phyloP scores from a whole-genome alignment of 2,797 vertebrate genomes.

The Cyprinodon diabolis region DNA sequence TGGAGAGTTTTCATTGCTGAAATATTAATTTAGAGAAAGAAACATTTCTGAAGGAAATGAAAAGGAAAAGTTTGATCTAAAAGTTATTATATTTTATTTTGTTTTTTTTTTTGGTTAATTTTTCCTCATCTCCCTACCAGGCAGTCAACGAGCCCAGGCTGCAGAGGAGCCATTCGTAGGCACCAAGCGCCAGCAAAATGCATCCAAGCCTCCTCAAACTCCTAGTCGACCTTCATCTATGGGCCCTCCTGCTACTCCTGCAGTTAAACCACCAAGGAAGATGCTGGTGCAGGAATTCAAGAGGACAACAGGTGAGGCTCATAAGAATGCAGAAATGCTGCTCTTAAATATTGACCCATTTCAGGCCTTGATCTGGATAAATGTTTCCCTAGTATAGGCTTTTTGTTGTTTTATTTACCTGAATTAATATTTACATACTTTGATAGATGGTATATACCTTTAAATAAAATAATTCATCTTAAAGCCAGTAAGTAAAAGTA shows the following conservation, averaged over 20 bases:
- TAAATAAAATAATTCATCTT: background rate
- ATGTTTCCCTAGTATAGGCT: slow-evolving; percentile 34
- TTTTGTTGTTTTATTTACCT: background rate
- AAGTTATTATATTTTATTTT: slow-evolving; percentile 1
- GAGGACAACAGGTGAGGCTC: slow-evolving; percentile 77
- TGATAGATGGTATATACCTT: background rate
- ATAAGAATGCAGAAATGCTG: slow-evolving; percentile 14
- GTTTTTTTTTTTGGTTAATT: slow-evolving; percentile 4
- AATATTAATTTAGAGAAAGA: too few relatives aligned
- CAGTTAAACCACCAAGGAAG: slow-evolving; percentile 78
- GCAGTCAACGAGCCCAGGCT: slow-evolving; percentile 41
- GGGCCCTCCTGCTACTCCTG: slow-evolving; percentile 51
- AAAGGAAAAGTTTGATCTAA: too few relatives aligned
- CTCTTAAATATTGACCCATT: slow-evolving; percentile 55
- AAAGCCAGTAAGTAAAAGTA: background rate
- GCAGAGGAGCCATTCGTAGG: slow-evolving; percentile 34
- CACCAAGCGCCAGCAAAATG: slow-evolving; percentile 57
- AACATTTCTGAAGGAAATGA: too few relatives aligned
- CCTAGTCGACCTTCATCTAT: slow-evolving; percentile 32
- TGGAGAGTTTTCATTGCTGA: too few relatives aligned
- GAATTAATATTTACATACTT: too few relatives aligned
- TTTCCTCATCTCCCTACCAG: slow-evolving; percentile 54
- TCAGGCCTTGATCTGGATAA: slow-evolving; percentile 31
- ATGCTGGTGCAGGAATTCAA: slow-evolving; percentile 47
- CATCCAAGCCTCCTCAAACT: slow-evolving; percentile 41